Evolutionary conservation across 2,797 vertebrate genomes (phyloP).

Genomic region (Fundulus diaphanus): DNA sequence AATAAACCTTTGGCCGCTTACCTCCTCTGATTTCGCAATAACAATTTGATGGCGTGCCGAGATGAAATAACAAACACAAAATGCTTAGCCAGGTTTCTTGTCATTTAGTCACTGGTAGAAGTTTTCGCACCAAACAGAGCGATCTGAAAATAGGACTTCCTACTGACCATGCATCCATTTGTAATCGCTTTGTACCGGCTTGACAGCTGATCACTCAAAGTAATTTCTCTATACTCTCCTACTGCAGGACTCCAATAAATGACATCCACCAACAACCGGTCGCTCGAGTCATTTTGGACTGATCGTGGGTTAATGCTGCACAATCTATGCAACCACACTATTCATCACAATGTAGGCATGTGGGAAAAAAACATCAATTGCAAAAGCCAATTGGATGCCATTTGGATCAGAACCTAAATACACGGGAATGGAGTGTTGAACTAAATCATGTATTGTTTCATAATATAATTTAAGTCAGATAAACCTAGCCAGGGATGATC

Average conservation of each 20-base stretch:
- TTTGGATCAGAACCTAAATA: background rate
- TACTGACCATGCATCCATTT: background rate
- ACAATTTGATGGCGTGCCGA: background rate
- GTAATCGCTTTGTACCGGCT: background rate
- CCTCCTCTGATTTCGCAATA: background rate
- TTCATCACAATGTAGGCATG: background rate
- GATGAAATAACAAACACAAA: background rate
- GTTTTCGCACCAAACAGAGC: background rate
- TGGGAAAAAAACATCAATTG: background rate
- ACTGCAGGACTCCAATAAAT: background rate
- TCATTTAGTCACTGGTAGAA: background rate
- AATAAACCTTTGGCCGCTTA: background rate
- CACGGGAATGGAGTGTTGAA: background rate
- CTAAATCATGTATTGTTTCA: background rate
- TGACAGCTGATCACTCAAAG: background rate
- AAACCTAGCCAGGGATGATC: background rate
- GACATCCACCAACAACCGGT: background rate
- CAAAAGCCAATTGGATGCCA: background rate
- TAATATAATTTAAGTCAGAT: background rate
- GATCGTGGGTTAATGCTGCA: background rate
- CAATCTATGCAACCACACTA: background rate
- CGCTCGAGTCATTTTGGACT: background rate
- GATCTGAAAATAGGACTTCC: background rate
- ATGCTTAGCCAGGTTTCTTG: background rate
- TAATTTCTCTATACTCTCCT: background rate